Percentiles rank a stretch among this genome's conserved stretches.
phyloP scores from a whole-genome alignment of 2,797 vertebrate genomes.

The Fundulus diaphanus region DNA sequence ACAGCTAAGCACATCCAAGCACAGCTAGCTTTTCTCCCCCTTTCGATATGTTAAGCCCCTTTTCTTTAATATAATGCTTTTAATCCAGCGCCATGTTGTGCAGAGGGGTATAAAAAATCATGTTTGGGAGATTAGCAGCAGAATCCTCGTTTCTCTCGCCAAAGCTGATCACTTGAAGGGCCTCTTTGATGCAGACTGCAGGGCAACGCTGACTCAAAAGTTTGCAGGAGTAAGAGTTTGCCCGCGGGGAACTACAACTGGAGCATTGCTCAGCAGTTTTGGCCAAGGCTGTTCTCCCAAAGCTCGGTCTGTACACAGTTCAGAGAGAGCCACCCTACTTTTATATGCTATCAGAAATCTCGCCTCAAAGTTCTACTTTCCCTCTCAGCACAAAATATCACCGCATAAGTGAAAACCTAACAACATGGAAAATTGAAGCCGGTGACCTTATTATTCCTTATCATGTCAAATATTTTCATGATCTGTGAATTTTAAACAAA shows the following conservation, averaged over 20 bases:
- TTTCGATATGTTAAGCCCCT: conserved; percentile 73
- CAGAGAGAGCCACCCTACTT: conserved; percentile 31
- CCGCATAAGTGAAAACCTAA: background rate
- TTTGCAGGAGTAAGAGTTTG: conserved; percentile 29
- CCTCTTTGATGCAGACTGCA: conserved; percentile 59
- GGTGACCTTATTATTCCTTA: background rate
- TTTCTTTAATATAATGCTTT: conserved; percentile 81
- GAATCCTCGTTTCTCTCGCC: conserved; percentile 67
- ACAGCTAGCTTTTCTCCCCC: conserved; percentile 65
- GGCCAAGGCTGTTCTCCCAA: conserved; percentile 52
- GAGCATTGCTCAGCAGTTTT: conserved; percentile 72
- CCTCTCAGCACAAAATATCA: conserved; percentile 28
- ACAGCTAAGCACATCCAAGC: conserved; percentile 64
- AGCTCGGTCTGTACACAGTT: conserved; percentile 54
- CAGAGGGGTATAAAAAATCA: conserved; percentile 81
- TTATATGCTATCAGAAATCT: conserved; percentile 28
- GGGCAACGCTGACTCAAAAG: conserved; percentile 64
- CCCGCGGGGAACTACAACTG: conserved; percentile 60
- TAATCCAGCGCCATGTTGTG: conserved; percentile 80
- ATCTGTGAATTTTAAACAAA: background rate
- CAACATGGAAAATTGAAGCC: background rate
- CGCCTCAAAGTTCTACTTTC: conserved; percentile 25
- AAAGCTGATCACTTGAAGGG: conserved; percentile 76
- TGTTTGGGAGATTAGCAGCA: conserved; percentile 80
- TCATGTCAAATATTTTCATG: background rate